Base-by-base conservation (phyloP, 2,888 invertebrate genomes). In the Rhaphigaster nebulosa region DNA sequence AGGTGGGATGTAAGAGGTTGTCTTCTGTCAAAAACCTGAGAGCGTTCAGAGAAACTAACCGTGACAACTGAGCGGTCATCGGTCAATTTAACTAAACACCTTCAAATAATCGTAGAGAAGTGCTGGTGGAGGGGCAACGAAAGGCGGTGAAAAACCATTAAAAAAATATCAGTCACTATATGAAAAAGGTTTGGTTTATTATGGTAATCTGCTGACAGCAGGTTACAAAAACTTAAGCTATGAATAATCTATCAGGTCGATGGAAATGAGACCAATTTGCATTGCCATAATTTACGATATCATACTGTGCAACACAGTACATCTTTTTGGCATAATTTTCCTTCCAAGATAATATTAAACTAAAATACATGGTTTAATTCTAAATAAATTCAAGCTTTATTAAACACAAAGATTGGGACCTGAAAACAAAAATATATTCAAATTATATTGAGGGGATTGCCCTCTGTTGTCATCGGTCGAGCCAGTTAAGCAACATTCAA, bases 21-120 rank as follows among this genome's bases (percentile, higher is more conserved):
- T 84, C 84, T 84, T 84, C 84, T 84, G 84, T 84, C 84, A 45
- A 41, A 84, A 84, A 84, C 84, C 84, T 84, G 84, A 84, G 84
- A 50, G 84, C 84, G 45, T 50, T 84, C 84, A 84, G 84, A 50
- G 45, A 41, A 50, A 84, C 84, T 84, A 84, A 84, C 84, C 84
- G 45, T 84, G 84, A 50, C 84, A 84, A 50, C 84, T 84, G 45
- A 50, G 45, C 84, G n/a, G 84, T 84, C 84, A 84, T 84, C 84
- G 84, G 84, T 84, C 41, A 15, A 45, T 84, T 10, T 84, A 41
- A 84, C 80, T 80, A 41, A 80, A 80, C 41, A 45, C 4, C 84
- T 50, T 84, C 45, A 84, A 84, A 84, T 84, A 84, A 50, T 50
- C 45, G 84, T 84, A 50, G 84, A 84, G 84, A 84, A 84, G 84